Base-by-base conservation (phyloP, 2,888 invertebrate genomes). In the Amblyjoppa proteus region DNA sequence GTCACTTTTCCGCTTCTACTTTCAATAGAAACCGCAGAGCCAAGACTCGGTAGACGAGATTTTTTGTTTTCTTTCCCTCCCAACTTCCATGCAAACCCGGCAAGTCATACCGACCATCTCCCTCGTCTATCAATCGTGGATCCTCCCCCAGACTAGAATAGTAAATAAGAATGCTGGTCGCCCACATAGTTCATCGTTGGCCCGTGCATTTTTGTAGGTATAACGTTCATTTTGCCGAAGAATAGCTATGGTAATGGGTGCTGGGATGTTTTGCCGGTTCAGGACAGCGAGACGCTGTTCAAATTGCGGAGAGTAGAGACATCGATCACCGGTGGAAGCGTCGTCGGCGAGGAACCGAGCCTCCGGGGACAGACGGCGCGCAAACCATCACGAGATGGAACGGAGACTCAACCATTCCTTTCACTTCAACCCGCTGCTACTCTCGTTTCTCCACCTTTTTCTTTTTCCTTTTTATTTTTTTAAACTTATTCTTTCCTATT, bases 191-290 rank as follows among this genome's bases (percentile, higher is more conserved):
- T 73, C 79, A 66, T 68, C 78, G 83, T 64, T 38, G 64, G 51
- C 79, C 74, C 79, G 73, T 58, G 53, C 69, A 9, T 28, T 75
- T 69, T 68, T 61, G 49, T 58, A 51, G 89, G 87, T 90, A 88
- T 89, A 90, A 88, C 91, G 90, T 91, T 92, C 92, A 89, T 92
- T 92, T 92, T 87, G 85, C 77, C 88, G 76, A 83, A 83, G 91
- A 90, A 91, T 81, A 85, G 83, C 90, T 91, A 92, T 91, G 91
- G 88, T 87, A 83, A 77, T 80, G 70, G 66, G 74, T 77, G 75
- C 82, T 83, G 83, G 83, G 86, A 86, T 68, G 73, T 70, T 58
- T 41, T 34, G 75, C 16, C 38, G 73, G 83, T 83, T 83, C 69
- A 77, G 61, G 80, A 83, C 82, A 86, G 84, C 85, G 86, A 81